Evolutionary conservation across 2,888 invertebrate genomes (phyloP).

Genomic region (Calameuta filiformis): DNA sequence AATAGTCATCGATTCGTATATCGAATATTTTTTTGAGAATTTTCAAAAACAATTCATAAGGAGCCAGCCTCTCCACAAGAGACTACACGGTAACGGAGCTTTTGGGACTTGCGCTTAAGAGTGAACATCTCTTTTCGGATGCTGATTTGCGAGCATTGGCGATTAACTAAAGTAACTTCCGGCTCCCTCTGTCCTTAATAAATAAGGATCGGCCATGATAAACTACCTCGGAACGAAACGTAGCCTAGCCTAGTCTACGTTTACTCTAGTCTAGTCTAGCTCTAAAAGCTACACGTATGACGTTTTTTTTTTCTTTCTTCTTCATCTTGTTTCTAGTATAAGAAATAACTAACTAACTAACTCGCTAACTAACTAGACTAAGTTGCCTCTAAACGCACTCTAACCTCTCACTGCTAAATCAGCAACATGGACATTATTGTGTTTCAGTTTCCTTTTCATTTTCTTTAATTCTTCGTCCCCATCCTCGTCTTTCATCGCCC

Average conservation of each 20-base stretch:
- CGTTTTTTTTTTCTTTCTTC: conserved; percentile 17
- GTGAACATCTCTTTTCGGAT: no score
- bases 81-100: no score
- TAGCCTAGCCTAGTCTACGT: conserved; percentile 24
- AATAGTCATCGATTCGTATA: no score
- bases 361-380: conserved; percentile 12
- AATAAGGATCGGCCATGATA: conserved; percentile 50
- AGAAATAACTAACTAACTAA: conserved; percentile 28
- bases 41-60: no score
- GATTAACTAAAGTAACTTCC: conserved; percentile 12
- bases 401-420: conserved; percentile 46
- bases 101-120: no score
- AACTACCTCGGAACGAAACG: conserved; percentile 43
- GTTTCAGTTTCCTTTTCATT: conserved; percentile 14
- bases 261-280: conserved; percentile 20
- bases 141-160: no score
- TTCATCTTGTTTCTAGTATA: conserved; percentile 17
- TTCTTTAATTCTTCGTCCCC: conserved; percentile 12
- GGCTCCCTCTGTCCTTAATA: conserved; percentile 23
- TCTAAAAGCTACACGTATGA: conserved; percentile 43
- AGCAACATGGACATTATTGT: conserved; percentile 57
- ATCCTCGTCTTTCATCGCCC: conserved; percentile 9
- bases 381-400: conserved; percentile 36
- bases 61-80: no score
- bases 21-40: no score